These are phyloP conservation scores for Amblyraja radiata DNA, from an alignment of 2,797 vertebrate genomes.

Conservation along the genomic window DNA sequence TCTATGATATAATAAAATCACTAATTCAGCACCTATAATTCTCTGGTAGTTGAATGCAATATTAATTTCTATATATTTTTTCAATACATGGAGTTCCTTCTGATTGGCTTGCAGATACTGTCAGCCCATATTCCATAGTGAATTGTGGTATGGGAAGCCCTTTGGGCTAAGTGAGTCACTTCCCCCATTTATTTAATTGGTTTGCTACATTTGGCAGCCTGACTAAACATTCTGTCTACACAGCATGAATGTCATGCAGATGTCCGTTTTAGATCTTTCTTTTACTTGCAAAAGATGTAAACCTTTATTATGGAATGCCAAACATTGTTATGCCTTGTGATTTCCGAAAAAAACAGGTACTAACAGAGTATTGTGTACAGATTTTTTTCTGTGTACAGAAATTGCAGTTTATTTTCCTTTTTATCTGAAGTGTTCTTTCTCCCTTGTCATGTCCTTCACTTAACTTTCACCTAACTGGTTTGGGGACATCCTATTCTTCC, in stretches of 20 bases:
- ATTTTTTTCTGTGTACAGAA: background rate
- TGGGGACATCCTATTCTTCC: background rate
- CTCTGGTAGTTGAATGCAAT: background rate
- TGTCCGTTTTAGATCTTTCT: slow-evolving; percentile 13
- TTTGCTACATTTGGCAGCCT: slow-evolving; percentile 27
- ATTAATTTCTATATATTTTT: background rate
- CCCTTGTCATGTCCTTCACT: background rate
- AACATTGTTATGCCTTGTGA: background rate
- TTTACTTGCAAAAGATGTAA: slow-evolving; percentile 4
- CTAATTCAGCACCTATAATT: background rate
- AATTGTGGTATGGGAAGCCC: slow-evolving; percentile 17
- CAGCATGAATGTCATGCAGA: background rate
- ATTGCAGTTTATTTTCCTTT: background rate
- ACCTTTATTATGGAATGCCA: background rate
- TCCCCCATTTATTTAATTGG: slow-evolving; percentile 26
- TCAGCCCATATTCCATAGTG: slow-evolving; percentile 4
- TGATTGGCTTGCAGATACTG: background rate
- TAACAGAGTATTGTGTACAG: background rate
- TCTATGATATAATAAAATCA: background rate
- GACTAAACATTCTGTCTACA: slow-evolving; percentile 1
- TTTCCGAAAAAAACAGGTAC: background rate
- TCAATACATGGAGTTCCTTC: background rate
- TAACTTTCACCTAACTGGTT: background rate
- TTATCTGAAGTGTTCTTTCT: background rate
- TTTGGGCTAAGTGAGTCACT: slow-evolving; percentile 31